phyloP scores from a whole-genome alignment of 2,797 vertebrate genomes.

The Zalophus californianus region DNA sequence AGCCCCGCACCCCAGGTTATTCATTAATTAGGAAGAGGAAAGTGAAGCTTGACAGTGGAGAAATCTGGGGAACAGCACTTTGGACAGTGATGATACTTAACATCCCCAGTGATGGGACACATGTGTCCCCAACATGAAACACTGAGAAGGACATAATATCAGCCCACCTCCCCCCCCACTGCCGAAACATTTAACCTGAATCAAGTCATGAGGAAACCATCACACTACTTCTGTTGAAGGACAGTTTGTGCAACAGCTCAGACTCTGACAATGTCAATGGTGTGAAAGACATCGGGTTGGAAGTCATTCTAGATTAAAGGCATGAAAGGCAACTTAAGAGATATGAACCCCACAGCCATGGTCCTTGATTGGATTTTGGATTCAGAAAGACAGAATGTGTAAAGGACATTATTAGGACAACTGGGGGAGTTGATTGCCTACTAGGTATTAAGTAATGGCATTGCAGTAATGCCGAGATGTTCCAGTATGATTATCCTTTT shows the following conservation, averaged over 20 bases:
- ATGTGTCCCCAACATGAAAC: fast-evolving
- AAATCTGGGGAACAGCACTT: not conserved
- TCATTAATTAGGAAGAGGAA: not conserved
- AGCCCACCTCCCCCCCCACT: no score
- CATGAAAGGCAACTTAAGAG: fast-evolving
- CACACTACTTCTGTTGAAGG: fast-evolving
- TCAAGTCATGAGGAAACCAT: not conserved
- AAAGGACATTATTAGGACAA: not conserved
- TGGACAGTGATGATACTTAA: not conserved
- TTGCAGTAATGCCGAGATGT: fast-evolving
- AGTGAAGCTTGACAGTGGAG: not conserved
- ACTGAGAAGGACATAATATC: not conserved
- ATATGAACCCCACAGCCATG: fast-evolving
- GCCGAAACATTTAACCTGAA: not conserved
- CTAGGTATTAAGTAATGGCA: not conserved
- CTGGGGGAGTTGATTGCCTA: fast-evolving
- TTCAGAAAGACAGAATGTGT: not conserved
- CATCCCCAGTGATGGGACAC: not conserved
- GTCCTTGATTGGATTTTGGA: not conserved
- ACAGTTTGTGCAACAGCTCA: not conserved
- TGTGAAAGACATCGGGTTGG: not conserved
- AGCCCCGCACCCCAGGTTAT: fast-evolving
- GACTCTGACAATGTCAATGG: fast-evolving
- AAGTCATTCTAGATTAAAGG: not conserved
- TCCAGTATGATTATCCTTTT: not conserved